These are phyloP conservation scores for Chrysolina oricalcia DNA, from an alignment of 2,888 invertebrate species.

Conservation along the genomic window DNA sequence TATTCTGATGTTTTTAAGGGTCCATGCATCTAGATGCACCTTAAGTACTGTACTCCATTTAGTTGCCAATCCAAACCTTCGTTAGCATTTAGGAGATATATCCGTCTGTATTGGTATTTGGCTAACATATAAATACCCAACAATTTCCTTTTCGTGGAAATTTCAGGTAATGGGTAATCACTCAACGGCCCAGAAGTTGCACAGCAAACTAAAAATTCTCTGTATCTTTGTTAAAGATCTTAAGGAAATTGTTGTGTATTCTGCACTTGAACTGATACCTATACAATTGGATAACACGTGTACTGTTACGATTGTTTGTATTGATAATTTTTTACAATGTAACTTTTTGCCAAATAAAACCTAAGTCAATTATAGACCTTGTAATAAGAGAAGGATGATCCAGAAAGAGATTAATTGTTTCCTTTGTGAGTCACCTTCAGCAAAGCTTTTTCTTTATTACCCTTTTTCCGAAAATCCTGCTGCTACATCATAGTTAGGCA, in stretches of 20 bases:
- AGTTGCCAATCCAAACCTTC: conserved; percentile 46
- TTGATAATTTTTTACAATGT: conserved; percentile 60
- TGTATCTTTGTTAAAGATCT: background rate
- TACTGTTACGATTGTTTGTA: conserved; percentile 56
- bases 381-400: background rate
- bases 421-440: background rate
- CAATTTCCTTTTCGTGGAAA: background rate
- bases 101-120: background rate
- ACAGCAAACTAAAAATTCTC: background rate
- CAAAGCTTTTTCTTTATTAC: background rate
- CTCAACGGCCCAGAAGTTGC: background rate
- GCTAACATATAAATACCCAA: background rate
- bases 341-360: conserved; percentile 66
- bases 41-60: conserved; percentile 42
- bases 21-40: conserved; percentile 55
- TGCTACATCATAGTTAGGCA: no score
- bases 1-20: conserved; percentile 58
- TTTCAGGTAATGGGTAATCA: background rate
- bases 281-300: conserved; percentile 24
- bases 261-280: background rate
- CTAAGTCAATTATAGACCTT: conserved; percentile 62
- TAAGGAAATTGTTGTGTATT: background rate
- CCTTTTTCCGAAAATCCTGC: background rate
- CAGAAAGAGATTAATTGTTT: background rate
- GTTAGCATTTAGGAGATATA: conserved; percentile 39